A percentile compares a stretch with the other conserved stretches of the same genome.
Conservation (phyloP, 2,888 invertebrate species). For the Saturnia pavonia region DNA sequence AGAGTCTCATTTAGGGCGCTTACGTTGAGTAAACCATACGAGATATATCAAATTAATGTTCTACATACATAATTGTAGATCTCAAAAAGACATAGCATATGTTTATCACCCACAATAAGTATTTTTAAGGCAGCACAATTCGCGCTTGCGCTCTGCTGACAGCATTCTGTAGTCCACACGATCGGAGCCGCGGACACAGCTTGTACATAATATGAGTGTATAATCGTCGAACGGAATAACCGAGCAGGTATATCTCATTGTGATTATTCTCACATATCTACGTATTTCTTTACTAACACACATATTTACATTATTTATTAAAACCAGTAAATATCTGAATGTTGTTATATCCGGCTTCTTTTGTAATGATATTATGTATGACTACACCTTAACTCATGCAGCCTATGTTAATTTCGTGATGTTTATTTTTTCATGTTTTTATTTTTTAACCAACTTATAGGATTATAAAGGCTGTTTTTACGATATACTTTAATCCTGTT, state of each 20-base stretch:
- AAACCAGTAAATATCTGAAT: constrained; percentile 22
- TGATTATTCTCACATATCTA: constrained; percentile 5
- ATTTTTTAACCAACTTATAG: constrained; percentile 42
- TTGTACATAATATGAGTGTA: no score
- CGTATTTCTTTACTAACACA: constrained; percentile 9
- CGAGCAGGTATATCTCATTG: neutral
- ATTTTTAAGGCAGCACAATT: no score
- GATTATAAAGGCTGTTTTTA: constrained; percentile 42
- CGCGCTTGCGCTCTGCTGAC: no score
- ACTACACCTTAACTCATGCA: constrained; percentile 25
- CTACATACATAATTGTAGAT: no score
- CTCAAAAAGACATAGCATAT: no score
- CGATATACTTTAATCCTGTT: constrained; percentile 44
- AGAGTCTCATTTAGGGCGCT: no score
- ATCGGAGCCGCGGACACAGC: no score
- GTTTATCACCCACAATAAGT: no score
- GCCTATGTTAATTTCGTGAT: constrained; percentile 4
- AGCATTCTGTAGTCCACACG: no score
- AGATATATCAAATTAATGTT: no score
- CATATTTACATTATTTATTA: constrained; percentile 19
- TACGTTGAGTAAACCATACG: no score
- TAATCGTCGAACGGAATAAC: no score
- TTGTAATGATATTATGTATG: constrained; percentile 7
- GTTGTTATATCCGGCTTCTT: constrained; percentile 19
- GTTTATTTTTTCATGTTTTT: constrained; percentile 29